These are phyloP conservation scores for Eupsilia transversa DNA, from an alignment of 2,888 invertebrate species.

Conservation along the genomic window DNA sequence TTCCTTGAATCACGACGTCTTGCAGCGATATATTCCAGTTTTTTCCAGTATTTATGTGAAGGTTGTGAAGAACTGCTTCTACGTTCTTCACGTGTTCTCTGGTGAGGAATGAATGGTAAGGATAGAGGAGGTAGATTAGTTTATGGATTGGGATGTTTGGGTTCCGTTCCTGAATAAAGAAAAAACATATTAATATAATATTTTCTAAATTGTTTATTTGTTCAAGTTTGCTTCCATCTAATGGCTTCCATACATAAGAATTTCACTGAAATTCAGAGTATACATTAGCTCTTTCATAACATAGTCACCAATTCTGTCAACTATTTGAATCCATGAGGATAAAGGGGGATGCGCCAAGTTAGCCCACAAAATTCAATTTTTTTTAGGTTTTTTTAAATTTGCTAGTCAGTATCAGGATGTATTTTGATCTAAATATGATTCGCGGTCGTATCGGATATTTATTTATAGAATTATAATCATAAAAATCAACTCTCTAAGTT, in stretches of 20 bases:
- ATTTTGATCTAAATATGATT: no score
- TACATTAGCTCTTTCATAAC: not conserved
- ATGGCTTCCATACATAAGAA: not conserved
- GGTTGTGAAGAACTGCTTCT: conserved; percentile 92
- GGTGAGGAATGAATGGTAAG: conserved; percentile 94
- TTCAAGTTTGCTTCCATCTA: not conserved
- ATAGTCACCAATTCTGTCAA: not conserved
- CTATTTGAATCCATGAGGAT: not conserved
- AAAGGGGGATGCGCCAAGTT: no score
- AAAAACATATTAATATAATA: not conserved
- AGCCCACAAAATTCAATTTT: no score
- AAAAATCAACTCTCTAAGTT: no score
- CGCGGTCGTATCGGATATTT: no score
- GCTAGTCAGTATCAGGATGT: no score
- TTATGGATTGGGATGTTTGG: conserved; percentile 92
- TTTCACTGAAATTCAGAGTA: not conserved
- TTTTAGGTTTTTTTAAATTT: no score
- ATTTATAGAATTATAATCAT: no score
- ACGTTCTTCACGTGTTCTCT: conserved; percentile 94
- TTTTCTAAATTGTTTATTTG: not conserved
- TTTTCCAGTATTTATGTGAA: conserved; percentile 85
- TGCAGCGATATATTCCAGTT: conserved; percentile 72
- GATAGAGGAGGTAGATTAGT: conserved; percentile 95
- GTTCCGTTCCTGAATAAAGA: conserved; percentile 92
- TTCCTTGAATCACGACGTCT: conserved; percentile 76